These are phyloP conservation scores for Neotoxoptera formosana DNA, from an alignment of 1,140 invertebrate species.

Conservation along the genomic window DNA sequence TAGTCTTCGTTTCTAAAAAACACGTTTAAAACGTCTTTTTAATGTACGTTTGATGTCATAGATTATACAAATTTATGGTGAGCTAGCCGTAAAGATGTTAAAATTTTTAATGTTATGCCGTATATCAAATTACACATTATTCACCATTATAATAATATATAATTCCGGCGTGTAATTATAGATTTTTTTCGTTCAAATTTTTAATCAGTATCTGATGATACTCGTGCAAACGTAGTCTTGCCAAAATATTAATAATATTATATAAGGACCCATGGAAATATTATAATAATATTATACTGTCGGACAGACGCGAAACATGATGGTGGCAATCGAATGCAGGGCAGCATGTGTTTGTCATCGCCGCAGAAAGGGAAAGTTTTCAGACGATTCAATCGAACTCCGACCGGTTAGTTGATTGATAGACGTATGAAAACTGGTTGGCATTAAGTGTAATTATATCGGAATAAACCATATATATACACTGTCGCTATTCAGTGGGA, in stretches of 20 bases:
- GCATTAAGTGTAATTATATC: slow-evolving; percentile 12
- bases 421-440: slow-evolving; percentile 34
- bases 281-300: background rate
- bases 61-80: slow-evolving; percentile 19
- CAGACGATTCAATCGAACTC: slow-evolving; percentile 24
- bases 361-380: slow-evolving; percentile 38
- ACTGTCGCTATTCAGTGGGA: slow-evolving; percentile 15
- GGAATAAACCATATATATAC: background rate
- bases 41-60: slow-evolving; percentile 33
- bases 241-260: background rate
- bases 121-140: background rate
- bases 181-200: background rate
- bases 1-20: background rate
- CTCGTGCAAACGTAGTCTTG: background rate
- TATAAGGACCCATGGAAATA: background rate
- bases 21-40: background rate
- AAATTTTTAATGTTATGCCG: background rate
- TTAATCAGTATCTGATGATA: background rate
- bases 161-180: background rate
- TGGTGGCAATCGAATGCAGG: background rate
- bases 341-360: background rate
- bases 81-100: slow-evolving; percentile 14
- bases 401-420: background rate
- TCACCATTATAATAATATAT: background rate
- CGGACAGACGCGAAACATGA: background rate